Base-by-base conservation (phyloP, 1,140 invertebrate species). In the Achroia grisella region DNA sequence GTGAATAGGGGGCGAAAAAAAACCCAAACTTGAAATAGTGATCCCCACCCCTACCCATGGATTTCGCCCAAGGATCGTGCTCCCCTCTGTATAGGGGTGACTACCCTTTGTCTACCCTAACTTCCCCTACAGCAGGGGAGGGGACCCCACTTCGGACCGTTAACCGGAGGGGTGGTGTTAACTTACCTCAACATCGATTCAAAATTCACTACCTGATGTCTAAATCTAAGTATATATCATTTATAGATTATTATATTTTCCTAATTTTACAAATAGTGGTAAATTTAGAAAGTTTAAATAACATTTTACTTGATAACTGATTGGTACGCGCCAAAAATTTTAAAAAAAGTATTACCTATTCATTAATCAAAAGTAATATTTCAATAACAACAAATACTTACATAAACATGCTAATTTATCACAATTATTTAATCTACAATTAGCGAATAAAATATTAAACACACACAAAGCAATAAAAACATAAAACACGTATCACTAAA, bases 61-160 rank as follows among this genome's bases (percentile, higher is more conserved):
- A 62, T 54, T 64, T 70, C 71, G 71, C 71, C 70, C 67, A 67
- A 71, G 65, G 68, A 62, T 59, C 69, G 53, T 52, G 61, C 71
- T 74, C 76, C 80, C 77, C 76, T 80, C 67, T 59, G 77, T 60
- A 65, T 71, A 74, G 71, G 80, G 79, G 76, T 68, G 76, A 77
- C 71, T 78, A 77, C 74, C 76, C 76, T 82, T 78, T 79, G 78
- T 81, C 70, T 76, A 59, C 75, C 73, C 68, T 71, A 68, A 69
- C 75, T 63, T 76, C 72, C 68, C 74, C 67, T 73, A 76, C 44
- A 51, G 28, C 59, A 78, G 58, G 76, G 77, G 71, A 71, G 73
- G 75, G 65, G 64, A 76, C 76, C 75, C 79, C 79, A 79, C 69
- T 79, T 64, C 64, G 62, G 54, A 50, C 61, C 62, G 58, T 64